A percentile compares a stretch with the other conserved stretches of the same genome.
These are phyloP conservation scores for Fringilla coelebs DNA, from an alignment of 2,797 vertebrate species.

Conservation along the genomic window DNA sequence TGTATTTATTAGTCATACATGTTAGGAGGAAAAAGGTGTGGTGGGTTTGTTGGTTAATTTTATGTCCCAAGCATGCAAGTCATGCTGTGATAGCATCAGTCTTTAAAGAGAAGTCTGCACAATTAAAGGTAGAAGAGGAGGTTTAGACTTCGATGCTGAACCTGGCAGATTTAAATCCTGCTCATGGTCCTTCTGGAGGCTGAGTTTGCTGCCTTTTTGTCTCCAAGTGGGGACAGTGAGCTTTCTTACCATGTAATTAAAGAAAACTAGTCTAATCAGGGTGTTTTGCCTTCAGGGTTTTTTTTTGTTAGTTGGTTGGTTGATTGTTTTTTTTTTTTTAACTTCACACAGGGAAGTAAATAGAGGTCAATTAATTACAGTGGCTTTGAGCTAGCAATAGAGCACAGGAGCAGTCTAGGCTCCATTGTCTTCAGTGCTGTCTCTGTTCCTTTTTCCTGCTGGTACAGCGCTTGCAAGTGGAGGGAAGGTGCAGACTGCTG, in stretches of 20 bases:
- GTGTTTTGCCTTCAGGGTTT: background rate
- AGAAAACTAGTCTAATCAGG: background rate
- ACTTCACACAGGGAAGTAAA: background rate
- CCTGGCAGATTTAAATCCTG: background rate
- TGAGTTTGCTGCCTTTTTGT: background rate
- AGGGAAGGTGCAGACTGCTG: background rate
- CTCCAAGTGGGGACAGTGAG: rapidly evolving
- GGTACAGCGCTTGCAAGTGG: background rate
- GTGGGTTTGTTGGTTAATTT: background rate
- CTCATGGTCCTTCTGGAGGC: background rate
- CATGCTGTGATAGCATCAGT: background rate
- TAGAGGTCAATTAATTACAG: background rate
- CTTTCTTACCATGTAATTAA: background rate
- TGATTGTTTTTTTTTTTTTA: background rate
- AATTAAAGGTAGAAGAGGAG: background rate
- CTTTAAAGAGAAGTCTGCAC: background rate
- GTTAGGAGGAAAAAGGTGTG: background rate
- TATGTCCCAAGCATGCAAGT: background rate
- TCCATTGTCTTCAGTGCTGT: background rate
- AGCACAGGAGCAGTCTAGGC: background rate
- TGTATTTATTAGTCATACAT: background rate
- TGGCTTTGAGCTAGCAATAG: background rate
- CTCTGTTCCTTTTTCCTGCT: background rate
- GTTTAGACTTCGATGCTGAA: background rate
- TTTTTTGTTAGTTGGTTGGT: no score